Percentiles rank a stretch among this genome's conserved stretches.
These are phyloP conservation scores for Tyto alba DNA, from an alignment of 2,113 vertebrate genomes.

Conservation along the genomic window DNA sequence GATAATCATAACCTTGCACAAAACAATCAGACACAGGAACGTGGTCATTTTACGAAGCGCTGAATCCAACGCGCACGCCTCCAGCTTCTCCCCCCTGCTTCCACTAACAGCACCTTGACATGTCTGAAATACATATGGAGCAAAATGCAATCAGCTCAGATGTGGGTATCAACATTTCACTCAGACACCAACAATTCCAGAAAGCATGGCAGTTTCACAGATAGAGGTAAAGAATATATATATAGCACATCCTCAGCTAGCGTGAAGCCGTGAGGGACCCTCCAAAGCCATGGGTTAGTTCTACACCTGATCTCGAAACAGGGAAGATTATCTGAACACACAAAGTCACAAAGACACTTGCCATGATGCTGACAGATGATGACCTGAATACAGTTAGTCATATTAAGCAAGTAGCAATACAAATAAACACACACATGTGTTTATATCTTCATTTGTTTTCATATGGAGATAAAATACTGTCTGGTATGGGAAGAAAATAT, in stretches of 20 bases:
- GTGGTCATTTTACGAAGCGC: background rate
- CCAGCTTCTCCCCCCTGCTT: background rate
- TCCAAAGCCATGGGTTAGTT: background rate
- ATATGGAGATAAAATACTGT: background rate
- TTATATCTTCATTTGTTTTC: background rate
- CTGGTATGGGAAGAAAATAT: background rate
- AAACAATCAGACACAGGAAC: background rate
- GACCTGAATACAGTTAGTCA: background rate
- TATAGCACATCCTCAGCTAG: background rate
- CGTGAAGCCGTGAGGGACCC: background rate
- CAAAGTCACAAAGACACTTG: background rate
- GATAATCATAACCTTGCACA: background rate
- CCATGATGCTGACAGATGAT: background rate
- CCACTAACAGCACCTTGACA: background rate
- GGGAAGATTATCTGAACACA: background rate
- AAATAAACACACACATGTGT: background rate
- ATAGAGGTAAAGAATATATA: accelerated
- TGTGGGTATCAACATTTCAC: accelerated
- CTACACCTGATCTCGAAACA: background rate
- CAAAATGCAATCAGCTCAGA: accelerated
- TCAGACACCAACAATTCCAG: background rate
- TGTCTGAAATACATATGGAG: accelerated
- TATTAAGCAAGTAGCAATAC: background rate
- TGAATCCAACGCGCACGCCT: accelerated
- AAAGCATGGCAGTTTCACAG: background rate